These are phyloP conservation scores for Scytalopus superciliaris DNA, from an alignment of 2,113 vertebrate genomes.

Conservation along the genomic window DNA sequence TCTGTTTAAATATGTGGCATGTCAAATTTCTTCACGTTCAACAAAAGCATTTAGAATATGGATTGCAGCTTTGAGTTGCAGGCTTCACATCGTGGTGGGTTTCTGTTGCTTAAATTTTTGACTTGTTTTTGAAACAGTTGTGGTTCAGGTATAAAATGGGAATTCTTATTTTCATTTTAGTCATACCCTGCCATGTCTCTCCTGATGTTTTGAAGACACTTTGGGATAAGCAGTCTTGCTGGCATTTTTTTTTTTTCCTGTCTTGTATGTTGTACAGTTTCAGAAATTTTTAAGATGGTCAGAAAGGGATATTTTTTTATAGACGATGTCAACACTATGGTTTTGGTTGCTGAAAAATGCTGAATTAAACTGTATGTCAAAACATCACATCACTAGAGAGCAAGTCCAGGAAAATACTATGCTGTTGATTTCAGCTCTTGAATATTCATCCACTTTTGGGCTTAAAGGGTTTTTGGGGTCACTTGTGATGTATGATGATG, in stretches of 20 bases:
- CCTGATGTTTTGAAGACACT: neutral
- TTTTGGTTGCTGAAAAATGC: neutral
- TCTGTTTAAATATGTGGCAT: neutral
- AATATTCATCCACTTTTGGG: neutral
- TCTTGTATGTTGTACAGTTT: neutral
- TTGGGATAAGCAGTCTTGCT: neutral
- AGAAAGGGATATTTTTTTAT: conserved; percentile 11
- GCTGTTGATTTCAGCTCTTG: neutral
- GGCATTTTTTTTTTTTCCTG: neutral
- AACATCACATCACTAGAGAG: neutral
- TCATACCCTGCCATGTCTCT: neutral
- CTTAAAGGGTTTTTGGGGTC: neutral
- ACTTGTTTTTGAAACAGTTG: neutral
- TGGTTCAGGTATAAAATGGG: neutral
- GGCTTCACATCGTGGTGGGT: neutral
- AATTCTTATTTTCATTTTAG: neutral
- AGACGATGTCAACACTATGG: neutral
- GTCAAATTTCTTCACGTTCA: neutral
- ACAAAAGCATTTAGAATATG: neutral
- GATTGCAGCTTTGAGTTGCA: neutral
- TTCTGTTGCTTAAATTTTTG: neutral
- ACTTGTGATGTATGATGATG: neutral
- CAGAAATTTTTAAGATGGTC: neutral
- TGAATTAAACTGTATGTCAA: neutral
- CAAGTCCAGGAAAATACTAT: neutral